Evolutionary conservation across 1,140 invertebrate genomes (phyloP), one percentile per base, ranked within the genome.

Genomic region (Thaumetopoea pityocampa): DNA sequence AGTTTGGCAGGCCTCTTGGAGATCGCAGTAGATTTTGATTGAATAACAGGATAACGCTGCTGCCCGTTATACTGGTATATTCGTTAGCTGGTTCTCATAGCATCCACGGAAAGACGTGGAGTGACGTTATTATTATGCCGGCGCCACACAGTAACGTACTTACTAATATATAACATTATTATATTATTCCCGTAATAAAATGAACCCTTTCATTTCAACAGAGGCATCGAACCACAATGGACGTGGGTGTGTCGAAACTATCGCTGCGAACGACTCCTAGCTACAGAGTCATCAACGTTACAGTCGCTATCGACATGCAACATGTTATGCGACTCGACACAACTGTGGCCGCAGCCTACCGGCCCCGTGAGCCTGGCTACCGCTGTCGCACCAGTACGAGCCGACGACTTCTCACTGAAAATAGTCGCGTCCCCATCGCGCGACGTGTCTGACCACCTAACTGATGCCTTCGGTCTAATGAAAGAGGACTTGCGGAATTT

Each of bases 341-440:
- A 88, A 50, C 67, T 88, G 10, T 88, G 87, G 87, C 87, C 87
- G 7, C 85, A 87, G 49, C 87, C 87, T 16, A 87, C 86, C 0
- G 87, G 87, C 0, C 79, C 86, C 2, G 83, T 87, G 16, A 86
- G 79, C 34, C 62, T 88, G 1, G 85, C 85, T 33, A 85, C 82
- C 10, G 71, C 69, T 14, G 80, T 84, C 4, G 59, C 85, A 2
- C 71, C 74, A 2, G 53, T 81, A 0, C 43, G 57, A 11, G 45
- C 67, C 1, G 61, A 65, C 34, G 28, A 38, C 3, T 66, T 80
- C 30, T 37, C 40, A 7, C 53, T 82, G 4, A 53, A 78, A 27
- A 33, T 80, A 7, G n/a, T 48, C 2, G 23, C 66, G 2, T 67
- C 74, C 4, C 74, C 77, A 2, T 80, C 81, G 1, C 48, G 41